Base-by-base conservation (phyloP, 2,113 vertebrate genomes). In the Sterrhoptilus dennistouni region DNA sequence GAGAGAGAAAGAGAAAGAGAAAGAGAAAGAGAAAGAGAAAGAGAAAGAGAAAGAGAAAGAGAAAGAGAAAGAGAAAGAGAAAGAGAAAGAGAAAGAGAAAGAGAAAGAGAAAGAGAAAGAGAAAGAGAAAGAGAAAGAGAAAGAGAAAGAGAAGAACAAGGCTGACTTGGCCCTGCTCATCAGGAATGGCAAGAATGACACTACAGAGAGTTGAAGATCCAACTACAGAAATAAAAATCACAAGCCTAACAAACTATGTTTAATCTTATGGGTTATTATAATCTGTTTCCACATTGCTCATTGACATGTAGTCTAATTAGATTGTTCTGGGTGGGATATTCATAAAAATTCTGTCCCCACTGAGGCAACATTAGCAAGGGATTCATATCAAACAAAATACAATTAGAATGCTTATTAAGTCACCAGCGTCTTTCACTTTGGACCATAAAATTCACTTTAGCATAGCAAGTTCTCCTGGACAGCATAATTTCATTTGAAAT, bases 91-190 rank as follows among this genome's bases (percentile, higher is more conserved):
- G 6, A 27, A 15, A 22, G 11, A 56, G 20, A 14, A 6, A 22
- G 10, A 14, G 4, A 54, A 29, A 28, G 8, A 52, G 27, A 52
- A 8, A 52, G 50, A 52, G 4, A 52, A 9, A 52, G 5, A 53
- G 17, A 28, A 9, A 53, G 16, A 18, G 42, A 44, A 53, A 11
- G 28, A 38, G 53, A 33, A 7, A 20, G 29, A 31, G 4, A 27
- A 33, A 23, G 3, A 56, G 12, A 29, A 28, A 28, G 6, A 16
- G 11, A 4, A 7, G 6, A 17, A 18, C 4, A 19, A 54, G n/a
- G 15, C n/a, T 49, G 33, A 63, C 7, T 44, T 54, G 2, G 0
- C 10, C 19, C 35, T 38, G 14, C 28, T 75, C 0, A 0, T 65
- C n/a, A 88, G 5, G 44, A 59, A 3, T 11, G 14, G 6, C 65